Percentiles rank a stretch among this genome's conserved stretches.
Evolutionary conservation across 2,113 vertebrate genomes (phyloP).

Genomic region (Thryonomys swinderianus): DNA sequence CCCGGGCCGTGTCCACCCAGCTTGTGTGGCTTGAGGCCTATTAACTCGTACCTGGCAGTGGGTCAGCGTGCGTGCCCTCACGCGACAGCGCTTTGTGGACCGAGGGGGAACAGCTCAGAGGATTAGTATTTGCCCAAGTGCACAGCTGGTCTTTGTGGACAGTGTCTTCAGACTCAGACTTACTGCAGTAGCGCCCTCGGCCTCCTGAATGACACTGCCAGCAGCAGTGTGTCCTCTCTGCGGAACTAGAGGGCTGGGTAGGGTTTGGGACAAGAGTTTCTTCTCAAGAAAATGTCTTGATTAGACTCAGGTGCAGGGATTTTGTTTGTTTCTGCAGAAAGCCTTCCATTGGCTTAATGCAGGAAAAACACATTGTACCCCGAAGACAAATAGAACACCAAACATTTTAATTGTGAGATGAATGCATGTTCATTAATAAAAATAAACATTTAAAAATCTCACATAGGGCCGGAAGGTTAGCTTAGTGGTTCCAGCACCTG

Average conservation of each 20-base stretch:
- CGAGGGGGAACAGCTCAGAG: neutral
- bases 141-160: neutral
- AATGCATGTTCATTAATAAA: neutral
- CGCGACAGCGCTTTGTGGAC: neutral
- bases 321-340: slow-evolving; percentile 16
- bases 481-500: too few species aligned
- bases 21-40: neutral
- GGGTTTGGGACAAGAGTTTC: neutral
- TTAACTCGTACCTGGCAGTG: neutral
- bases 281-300: neutral
- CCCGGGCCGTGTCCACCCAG: neutral
- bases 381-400: neutral
- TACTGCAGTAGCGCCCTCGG: neutral
- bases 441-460: neutral
- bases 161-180: neutral
- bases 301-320: neutral
- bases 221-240: neutral
- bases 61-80: neutral
- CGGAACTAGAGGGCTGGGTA: neutral
- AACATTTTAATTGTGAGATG: neutral
- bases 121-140: neutral
- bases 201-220: neutral
- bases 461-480: too few species aligned
- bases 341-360: neutral
- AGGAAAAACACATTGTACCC: neutral